These are phyloP conservation scores for Parasteatoda tepidariorum DNA, from an alignment of 1,140 invertebrate species.

Conservation along the genomic window DNA sequence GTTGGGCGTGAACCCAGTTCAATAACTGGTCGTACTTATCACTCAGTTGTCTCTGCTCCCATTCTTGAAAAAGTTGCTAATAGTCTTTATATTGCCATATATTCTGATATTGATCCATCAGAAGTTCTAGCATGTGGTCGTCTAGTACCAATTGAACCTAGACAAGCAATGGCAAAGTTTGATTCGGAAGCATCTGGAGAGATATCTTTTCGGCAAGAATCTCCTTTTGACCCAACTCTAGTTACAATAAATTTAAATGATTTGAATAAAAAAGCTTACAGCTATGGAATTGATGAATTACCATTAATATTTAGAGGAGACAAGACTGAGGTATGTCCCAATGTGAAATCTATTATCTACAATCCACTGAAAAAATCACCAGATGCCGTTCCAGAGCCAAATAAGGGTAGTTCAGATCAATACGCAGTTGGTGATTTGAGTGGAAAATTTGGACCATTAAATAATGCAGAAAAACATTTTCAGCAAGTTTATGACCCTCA, in stretches of 20 bases:
- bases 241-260: slow-evolving; percentile 78
- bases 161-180: slow-evolving; percentile 75
- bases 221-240: slow-evolving; percentile 85
- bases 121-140: slow-evolving; percentile 86
- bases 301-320: slow-evolving; percentile 68
- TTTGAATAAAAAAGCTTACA: slow-evolving; percentile 71
- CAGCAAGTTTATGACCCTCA: slow-evolving; percentile 76
- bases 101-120: slow-evolving; percentile 81
- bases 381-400: slow-evolving; percentile 54
- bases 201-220: slow-evolving; percentile 83
- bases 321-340: slow-evolving; percentile 67
- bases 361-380: slow-evolving; percentile 70
- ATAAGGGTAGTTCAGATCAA: slow-evolving; percentile 80
- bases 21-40: slow-evolving; percentile 59
- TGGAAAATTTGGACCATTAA: slow-evolving; percentile 78
- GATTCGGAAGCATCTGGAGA: slow-evolving; percentile 84
- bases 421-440: slow-evolving; percentile 90
- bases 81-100: slow-evolving; percentile 86
- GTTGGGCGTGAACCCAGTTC: slow-evolving; percentile 57
- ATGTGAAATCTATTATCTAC: slow-evolving; percentile 69
- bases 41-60: slow-evolving; percentile 12
- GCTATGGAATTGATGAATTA: slow-evolving; percentile 72
- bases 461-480: slow-evolving; percentile 55
- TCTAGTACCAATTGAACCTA: slow-evolving; percentile 71
- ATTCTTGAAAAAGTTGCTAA: slow-evolving; percentile 73